Base-by-base conservation (phyloP, 2,888 invertebrate genomes). In the Thalpophila matura region DNA sequence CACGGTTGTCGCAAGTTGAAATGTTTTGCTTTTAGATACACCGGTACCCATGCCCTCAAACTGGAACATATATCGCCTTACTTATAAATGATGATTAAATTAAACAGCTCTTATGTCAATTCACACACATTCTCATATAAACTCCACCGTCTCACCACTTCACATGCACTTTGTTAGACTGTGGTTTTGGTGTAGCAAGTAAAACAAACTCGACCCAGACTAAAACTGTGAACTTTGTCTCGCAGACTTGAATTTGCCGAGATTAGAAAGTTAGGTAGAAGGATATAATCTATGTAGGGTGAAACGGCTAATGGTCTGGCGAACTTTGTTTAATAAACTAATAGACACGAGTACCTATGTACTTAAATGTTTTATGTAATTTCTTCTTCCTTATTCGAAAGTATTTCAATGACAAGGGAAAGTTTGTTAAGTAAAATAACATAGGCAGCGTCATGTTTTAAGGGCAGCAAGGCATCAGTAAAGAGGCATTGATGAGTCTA, bases 181-280 rank as follows among this genome's bases (percentile, higher is more conserved):
- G 46, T 20, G 49, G 49, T 53, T 79, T 56, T 55, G 50, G 56
- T 51, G 59, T 46, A 47, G 38, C 35, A 46, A 64, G 45, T 64
- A 45, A 74, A 66, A 75, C 64, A 57, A 59, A 75, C 58, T n/a
- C 20, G 68, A 71, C 64, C 65, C 31, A 40, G 24, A 49, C 24
- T 9, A 9, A 50, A 59, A 66, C 59, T 70, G 14, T 46, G 43
- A 66, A 78, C 50, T 75, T 56, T 24, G 63, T 66, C 49, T 54
- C 33, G 14, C 40, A 55, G 46, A 66, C 69, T 55, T 29, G 46
- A 63, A 61, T 50, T 62, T 16, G 5, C 18, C 18, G 14, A 56
- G 62, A 71, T 74, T 63, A 66, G 33, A 38, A 62, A 70, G 58
- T 76, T 76, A 45, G 43, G 22, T 43, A 33, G 7, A 12, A 35